Conservation (phyloP, 2,888 invertebrate species). For the Leucozona laternaria region DNA sequence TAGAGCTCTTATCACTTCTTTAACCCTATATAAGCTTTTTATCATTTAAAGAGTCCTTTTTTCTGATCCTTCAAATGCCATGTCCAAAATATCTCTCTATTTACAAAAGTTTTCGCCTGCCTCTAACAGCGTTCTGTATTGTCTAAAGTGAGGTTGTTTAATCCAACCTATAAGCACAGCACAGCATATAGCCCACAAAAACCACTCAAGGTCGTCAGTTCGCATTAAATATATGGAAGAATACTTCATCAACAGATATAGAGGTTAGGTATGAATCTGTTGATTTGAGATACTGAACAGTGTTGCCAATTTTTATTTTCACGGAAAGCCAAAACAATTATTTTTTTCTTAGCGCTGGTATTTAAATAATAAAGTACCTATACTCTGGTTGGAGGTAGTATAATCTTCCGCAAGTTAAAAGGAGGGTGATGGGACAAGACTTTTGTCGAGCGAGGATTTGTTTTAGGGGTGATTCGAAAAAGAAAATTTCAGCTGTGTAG, state of each 20-base stretch:
- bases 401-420: no score
- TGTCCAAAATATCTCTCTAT: conserved; percentile 5
- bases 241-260: conserved; percentile 41
- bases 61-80: conserved; percentile 24
- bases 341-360: no score
- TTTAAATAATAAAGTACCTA: no score
- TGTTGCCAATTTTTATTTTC: conserved; percentile 18
- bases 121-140: conserved; percentile 21
- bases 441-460: no score
- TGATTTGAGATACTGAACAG: conserved; percentile 1
- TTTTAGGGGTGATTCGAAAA: no score
- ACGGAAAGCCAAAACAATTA: neutral
- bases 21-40: conserved; percentile 20
- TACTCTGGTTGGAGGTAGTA: no score
- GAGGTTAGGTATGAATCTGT: conserved; percentile 9
- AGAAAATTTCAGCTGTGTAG: no score
- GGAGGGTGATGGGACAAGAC: no score
- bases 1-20: conserved; percentile 2
- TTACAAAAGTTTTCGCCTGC: conserved; percentile 5
- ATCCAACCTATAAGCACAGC: conserved; percentile 3
- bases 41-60: conserved; percentile 2
- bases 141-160: neutral
- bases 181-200: neutral
- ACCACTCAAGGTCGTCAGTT: conserved; percentile 28
- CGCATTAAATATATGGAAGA: conserved; percentile 34